Conservation (phyloP, 2,113 vertebrate species). For the Oryzias javanicus region DNA sequence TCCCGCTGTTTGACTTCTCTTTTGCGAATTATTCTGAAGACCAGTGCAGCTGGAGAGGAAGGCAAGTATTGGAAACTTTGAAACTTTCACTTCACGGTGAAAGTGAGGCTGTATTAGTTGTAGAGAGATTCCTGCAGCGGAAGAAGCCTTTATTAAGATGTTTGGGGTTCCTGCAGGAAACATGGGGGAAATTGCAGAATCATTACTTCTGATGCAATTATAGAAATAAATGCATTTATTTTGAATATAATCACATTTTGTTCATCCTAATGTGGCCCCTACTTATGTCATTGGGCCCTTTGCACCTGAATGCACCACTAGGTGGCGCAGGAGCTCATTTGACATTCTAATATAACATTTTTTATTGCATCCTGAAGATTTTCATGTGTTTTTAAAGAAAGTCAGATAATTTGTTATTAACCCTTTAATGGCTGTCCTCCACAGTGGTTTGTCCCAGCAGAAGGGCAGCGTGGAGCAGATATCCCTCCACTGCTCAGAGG, state of each 20-base stretch:
- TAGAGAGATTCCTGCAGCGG: neutral
- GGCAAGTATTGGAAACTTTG: slow-evolving; percentile 67
- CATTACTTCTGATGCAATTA: neutral
- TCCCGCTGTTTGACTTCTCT: slow-evolving; percentile 51
- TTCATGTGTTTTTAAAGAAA: too few species aligned
- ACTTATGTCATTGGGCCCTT: neutral
- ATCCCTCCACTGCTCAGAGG: slow-evolving; percentile 85
- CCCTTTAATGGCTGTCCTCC: slow-evolving; percentile 8
- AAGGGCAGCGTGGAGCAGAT: slow-evolving; percentile 89
- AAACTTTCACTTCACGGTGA: neutral
- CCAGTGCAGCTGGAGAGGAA: slow-evolving; percentile 88
- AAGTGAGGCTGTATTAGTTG: neutral
- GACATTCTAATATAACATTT: neutral
- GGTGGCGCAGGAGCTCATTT: slow-evolving; percentile 28
- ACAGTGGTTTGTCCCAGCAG: slow-evolving; percentile 88
- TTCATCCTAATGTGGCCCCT: neutral
- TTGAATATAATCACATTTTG: neutral
- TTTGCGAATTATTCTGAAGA: slow-evolving; percentile 76
- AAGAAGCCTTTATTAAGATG: neutral
- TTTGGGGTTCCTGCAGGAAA: slow-evolving; percentile 49
- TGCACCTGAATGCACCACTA: slow-evolving; percentile 16
- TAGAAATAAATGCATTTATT: neutral
- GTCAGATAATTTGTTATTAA: neutral
- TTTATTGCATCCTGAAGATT: neutral
- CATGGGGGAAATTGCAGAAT: slow-evolving; percentile 28